Base-by-base conservation (phyloP, 1,140 invertebrate genomes). In the Drosophila bifasciata region DNA sequence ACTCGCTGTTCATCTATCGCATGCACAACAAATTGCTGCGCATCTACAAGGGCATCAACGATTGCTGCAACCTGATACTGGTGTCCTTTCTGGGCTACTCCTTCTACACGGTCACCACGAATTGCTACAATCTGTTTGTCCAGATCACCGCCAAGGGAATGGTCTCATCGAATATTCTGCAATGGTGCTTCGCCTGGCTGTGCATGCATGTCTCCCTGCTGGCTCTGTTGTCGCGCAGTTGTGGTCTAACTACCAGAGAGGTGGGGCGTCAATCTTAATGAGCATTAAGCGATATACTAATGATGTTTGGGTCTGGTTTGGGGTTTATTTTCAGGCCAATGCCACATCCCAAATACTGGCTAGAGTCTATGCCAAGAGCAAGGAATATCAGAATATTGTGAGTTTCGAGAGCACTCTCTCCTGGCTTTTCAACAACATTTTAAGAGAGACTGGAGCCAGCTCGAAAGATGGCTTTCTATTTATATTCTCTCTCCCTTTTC, bases 101-200 rank as follows among this genome's bases (percentile, higher is more conserved):
- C n/a, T 91, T 91, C 55, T 91, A 91, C 44, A 91, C 83, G n/a
- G 90, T 91, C 23, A 91, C 90, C 23, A 91, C 90, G 45, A 91
- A 91, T 45, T 89, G 90, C 21, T 91, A 91, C 23, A 91, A 91
- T 59, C 71, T 91, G 0, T 91, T 91, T 15, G 90, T 91, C 5
- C 90, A 91, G 68, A 90, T 91, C 43, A 90, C 86, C 41, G 89
- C 76, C 39, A 80, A 76, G 43, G 66, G 76, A 21, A 44, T 66
- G 50, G 70, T 90, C 15, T 89, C 90, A 1, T 11, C 56, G 2
- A 71, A 88, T 32, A 75, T 91, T n/a, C 32, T 91, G 23, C 90
- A 91, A 44, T 81, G 77, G 68, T 90, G 90, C 28, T 59, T 89
- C 6, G 77, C 78, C 36, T 90, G 90, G 75, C 50, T 91, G 7